Evolutionary conservation across 2,113 vertebrate genomes (phyloP).

Genomic region (Oplegnathus fasciatus): DNA sequence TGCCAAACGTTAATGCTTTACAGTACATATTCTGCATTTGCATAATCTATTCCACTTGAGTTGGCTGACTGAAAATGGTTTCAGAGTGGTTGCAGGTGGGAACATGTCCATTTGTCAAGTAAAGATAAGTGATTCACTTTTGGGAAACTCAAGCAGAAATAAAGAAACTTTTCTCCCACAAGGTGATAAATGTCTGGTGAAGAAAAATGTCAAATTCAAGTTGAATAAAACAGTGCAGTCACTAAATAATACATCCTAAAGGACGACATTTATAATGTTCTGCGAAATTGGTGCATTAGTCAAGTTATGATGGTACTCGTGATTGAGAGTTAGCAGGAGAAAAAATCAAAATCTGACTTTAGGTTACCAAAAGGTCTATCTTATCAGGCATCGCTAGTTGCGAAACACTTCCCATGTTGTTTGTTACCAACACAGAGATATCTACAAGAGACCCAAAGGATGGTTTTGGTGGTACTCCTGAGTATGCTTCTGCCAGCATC

Average conservation of each 20-base stretch:
- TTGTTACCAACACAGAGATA: neutral
- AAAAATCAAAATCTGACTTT: neutral
- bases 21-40: neutral
- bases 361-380: neutral
- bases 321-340: neutral
- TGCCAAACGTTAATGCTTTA: neutral
- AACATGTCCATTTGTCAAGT: neutral
- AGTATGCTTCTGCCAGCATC: slow-evolving; percentile 3
- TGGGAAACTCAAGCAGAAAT: neutral
- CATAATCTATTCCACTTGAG: neutral
- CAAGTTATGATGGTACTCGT: neutral
- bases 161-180: slow-evolving; percentile 1
- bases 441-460: neutral
- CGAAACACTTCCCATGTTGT: neutral
- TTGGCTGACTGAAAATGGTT: neutral
- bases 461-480: neutral
- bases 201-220: slow-evolving; percentile 18
- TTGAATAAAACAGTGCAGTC: slow-evolving; percentile 1
- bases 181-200: slow-evolving; percentile 1
- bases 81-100: neutral
- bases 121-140: neutral
- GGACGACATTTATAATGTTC: slow-evolving; percentile 11
- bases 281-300: neutral
- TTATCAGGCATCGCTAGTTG: neutral
- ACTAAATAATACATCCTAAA: neutral